Evolutionary conservation across 1,140 invertebrate genomes (phyloP), one percentile per base, ranked within the genome.

Genomic region (Macrostomum lignano): DNA sequence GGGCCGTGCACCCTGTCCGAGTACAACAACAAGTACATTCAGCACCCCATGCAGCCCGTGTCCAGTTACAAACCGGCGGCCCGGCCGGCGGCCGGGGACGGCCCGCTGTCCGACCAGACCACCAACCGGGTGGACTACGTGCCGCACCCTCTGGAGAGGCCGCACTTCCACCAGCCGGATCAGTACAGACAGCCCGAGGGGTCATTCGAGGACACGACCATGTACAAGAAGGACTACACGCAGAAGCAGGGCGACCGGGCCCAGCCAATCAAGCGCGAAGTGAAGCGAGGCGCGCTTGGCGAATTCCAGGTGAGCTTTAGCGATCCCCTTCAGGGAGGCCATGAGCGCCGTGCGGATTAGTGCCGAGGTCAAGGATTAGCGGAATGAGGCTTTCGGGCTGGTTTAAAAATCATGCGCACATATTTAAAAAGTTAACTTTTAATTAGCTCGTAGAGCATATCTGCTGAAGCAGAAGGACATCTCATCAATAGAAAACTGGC

Each of bases 301-400:
- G 50, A 40, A 39, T 59, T 59, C 46, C 51, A 58, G 35, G 56
- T n/a, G n/a, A n/a, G n/a, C n/a, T n/a, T n/a, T n/a, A n/a, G n/a
- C n/a, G n/a, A n/a, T n/a, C n/a, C n/a, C n/a, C n/a, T n/a, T n/a
- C n/a, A n/a, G n/a, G n/a, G n/a, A n/a, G n/a, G n/a, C n/a, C n/a
- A n/a, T n/a, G n/a, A n/a, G n/a, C n/a, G n/a, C n/a, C n/a, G n/a
- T n/a, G n/a, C n/a, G n/a, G n/a, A n/a, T n/a, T n/a, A n/a, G n/a
- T n/a, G n/a, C n/a, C n/a, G n/a, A n/a, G n/a, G n/a, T n/a, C n/a
- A n/a, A n/a, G n/a, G n/a, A n/a, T n/a, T n/a, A n/a, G n/a, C n/a
- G n/a, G n/a, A n/a, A n/a, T n/a, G n/a, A n/a, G n/a, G n/a, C n/a
- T n/a, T n/a, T n/a, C n/a, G n/a, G n/a, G n/a, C n/a, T n/a, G n/a